These are phyloP conservation scores for Metaphire vulgaris DNA, from an alignment of 1,140 invertebrate species.

Conservation along the genomic window DNA sequence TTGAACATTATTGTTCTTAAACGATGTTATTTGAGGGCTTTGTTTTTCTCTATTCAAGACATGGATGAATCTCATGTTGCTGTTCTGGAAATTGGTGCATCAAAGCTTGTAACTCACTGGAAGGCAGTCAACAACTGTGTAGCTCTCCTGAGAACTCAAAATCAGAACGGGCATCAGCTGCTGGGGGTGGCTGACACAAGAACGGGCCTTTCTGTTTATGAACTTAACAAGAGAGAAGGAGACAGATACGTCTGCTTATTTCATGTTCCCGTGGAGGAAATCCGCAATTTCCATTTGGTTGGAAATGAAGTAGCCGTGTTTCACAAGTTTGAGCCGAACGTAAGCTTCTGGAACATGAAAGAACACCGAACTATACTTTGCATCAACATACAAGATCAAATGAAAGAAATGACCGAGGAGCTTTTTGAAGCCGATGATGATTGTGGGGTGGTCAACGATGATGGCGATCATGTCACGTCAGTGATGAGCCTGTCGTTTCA, in stretches of 20 bases:
- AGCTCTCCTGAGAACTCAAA: constrained; percentile 9
- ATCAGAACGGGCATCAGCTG: background rate
- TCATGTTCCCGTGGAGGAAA: constrained; percentile 26
- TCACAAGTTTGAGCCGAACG: constrained; percentile 28
- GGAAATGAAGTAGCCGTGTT: constrained; percentile 20
- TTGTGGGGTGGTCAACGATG: constrained; percentile 15
- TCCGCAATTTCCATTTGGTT: constrained; percentile 25
- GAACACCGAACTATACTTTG: constrained; percentile 27
- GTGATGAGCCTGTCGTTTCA: constrained; percentile 13
- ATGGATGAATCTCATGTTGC: constrained; percentile 15
- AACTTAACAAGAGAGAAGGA: constrained; percentile 6
- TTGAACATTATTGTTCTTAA: no score
- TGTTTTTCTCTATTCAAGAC: no score
- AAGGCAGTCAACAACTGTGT: constrained; percentile 18
- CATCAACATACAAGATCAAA: constrained; percentile 29
- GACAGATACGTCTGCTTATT: constrained; percentile 11
- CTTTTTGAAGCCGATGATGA: constrained; percentile 22
- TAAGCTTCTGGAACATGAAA: constrained; percentile 29
- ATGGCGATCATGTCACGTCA: constrained; percentile 25
- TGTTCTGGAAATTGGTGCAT: constrained; percentile 5
- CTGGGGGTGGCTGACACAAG: constrained; percentile 23
- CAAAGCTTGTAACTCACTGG: constrained; percentile 7
- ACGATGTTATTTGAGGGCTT: no score
- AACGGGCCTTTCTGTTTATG: constrained; percentile 22
- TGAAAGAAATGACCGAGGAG: constrained; percentile 22